Percentiles rank a stretch among this genome's conserved stretches.
phyloP scores from a whole-genome alignment of 2,797 vertebrate genomes.

The Vultur gryphus region DNA sequence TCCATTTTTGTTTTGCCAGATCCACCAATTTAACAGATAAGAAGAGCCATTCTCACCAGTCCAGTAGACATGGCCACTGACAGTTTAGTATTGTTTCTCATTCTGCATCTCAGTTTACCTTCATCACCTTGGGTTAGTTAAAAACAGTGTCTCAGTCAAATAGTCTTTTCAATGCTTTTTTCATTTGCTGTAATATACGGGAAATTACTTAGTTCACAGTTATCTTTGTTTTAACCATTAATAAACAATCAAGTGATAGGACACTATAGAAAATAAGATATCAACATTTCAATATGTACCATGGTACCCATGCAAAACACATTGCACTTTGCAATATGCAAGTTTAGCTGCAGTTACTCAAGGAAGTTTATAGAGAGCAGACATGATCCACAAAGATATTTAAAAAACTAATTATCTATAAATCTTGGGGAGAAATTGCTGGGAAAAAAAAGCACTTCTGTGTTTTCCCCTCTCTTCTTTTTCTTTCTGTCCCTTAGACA shows the following conservation, averaged over 20 bases:
- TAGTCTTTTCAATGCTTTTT: neutral
- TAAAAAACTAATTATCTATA: neutral
- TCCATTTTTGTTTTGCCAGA: neutral
- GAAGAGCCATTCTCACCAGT: neutral
- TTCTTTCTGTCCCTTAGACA: neutral
- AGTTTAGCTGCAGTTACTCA: neutral
- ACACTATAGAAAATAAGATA: neutral
- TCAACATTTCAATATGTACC: neutral
- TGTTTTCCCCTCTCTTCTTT: neutral
- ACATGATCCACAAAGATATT: neutral
- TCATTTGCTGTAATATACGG: neutral
- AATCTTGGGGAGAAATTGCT: neutral
- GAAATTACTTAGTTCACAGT: neutral
- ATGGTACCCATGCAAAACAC: neutral
- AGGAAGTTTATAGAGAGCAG: neutral
- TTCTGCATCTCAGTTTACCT: neutral
- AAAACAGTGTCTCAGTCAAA: neutral
- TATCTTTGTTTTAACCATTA: neutral
- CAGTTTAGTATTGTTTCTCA: neutral
- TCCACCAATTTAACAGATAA: conserved; percentile 40
- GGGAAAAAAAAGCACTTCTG: neutral
- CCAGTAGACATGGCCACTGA: neutral
- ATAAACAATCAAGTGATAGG: neutral
- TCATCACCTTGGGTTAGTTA: neutral
- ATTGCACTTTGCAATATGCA: neutral